Evolutionary conservation across 2,888 invertebrate species (phyloP), one percentile per base, ranked within the genome.

Genomic region (Galerucella pusilla): DNA sequence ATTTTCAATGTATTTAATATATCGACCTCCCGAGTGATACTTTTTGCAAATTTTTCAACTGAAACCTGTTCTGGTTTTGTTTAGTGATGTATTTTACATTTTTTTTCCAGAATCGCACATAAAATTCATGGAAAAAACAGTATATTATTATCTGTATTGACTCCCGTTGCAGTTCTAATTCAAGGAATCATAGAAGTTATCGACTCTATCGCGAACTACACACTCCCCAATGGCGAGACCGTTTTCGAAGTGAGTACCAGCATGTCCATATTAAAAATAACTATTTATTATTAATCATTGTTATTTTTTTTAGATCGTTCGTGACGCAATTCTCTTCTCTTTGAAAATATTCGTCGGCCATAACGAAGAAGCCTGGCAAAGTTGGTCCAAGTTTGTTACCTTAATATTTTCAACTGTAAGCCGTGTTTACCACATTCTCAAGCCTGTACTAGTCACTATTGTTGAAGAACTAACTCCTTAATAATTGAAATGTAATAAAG

Each of bases 401-500:
- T 14, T 54, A 5, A 6, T 54, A 54, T 54, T 54, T 54, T 1
- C 2, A 7, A 6, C 14, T 6, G 0, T 54, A n/a, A 16, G 5
- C 7, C 5, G 7, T 4, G 2, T 54, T 1, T 54, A 54, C 54
- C 12, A 1, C 54, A 0, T 2, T 6, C 2, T n/a, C 7, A 54
- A 14, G 2, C 54, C 54, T 14, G 7, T 54, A 1, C 0, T 54
- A 1, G 0, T 6, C 5, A n/a, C 1, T 5, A 7, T 54, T 5
- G 0, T n/a, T 7, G 5, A 5, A 5, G 1, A 6, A 0, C 14
- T 54, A n/a, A 2, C 1, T 5, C 54, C 16, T 5, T 1, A 16
- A 7, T 54, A n/a, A 54, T 42, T 16, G n/a, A n/a, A 14, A 14
- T 7, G 16, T 2, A 54, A n/a, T 54, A 54, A 54, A 54, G 5